These are phyloP conservation scores for Drosophila ustulata DNA, from an alignment of 2,888 invertebrate genomes.

Conservation along the genomic window DNA sequence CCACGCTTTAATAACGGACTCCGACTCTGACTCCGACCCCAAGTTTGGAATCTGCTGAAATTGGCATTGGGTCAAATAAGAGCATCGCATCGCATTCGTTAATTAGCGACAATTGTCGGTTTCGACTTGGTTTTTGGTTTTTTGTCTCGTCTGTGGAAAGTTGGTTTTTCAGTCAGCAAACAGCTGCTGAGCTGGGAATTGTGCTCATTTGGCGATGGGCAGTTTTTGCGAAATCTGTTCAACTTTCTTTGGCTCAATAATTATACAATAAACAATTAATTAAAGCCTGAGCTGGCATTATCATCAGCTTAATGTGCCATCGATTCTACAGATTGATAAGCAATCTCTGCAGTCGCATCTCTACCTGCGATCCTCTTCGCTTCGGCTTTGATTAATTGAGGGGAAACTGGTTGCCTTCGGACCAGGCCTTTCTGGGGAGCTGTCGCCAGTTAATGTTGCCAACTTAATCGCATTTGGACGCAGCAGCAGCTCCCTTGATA, in stretches of 20 bases:
- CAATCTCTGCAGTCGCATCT: constrained; percentile 39
- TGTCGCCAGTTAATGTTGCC: constrained; percentile 77
- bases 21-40: neutral
- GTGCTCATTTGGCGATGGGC: constrained; percentile 41
- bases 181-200: constrained; percentile 62
- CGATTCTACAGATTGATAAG: constrained; percentile 43
- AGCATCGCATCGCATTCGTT: constrained; percentile 44
- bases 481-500: constrained; percentile 56
- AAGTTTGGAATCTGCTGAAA: constrained; percentile 13
- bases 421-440: constrained; percentile 30
- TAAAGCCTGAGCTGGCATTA: constrained; percentile 23
- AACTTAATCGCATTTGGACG: constrained; percentile 75
- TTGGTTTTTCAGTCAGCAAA: constrained; percentile 13
- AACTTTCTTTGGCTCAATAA: neutral
- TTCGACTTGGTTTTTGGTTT: constrained; percentile 14
- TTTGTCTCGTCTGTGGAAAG: constrained; percentile 41
- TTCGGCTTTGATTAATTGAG: constrained; percentile 69
- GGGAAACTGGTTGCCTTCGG: constrained; percentile 40
- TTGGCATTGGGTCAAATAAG: constrained; percentile 35
- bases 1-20: constrained; percentile 41
- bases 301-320: constrained; percentile 39
- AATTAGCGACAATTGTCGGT: constrained; percentile 78
- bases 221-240: constrained; percentile 6
- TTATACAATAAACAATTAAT: constrained; percentile 35
- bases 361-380: constrained; percentile 22